A percentile compares a stretch with the other conserved stretches of the same genome.
Evolutionary conservation across 2,113 vertebrate species (phyloP).

Genomic region (Orientallactaga bullata): DNA sequence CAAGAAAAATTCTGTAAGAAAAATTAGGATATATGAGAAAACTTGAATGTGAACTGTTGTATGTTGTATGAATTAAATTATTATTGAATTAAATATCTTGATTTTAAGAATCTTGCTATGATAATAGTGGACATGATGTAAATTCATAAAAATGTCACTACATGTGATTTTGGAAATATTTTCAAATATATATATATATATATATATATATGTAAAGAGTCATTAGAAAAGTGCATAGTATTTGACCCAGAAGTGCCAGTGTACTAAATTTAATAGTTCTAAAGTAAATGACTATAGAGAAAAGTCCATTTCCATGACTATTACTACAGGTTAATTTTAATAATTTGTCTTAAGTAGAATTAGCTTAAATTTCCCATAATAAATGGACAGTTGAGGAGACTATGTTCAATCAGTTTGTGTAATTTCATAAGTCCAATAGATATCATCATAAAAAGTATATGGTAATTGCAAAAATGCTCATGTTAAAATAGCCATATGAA

Average conservation of each 20-base stretch:
- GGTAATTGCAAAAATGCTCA: background rate
- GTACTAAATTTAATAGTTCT: constrained; percentile 19
- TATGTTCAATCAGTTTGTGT: background rate
- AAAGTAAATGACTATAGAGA: constrained; percentile 23
- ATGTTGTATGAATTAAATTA: background rate
- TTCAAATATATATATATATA: background rate
- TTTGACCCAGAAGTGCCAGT: constrained; percentile 46
- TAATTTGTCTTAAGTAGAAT: constrained; percentile 30
- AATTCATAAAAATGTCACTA: background rate
- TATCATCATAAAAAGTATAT: constrained; percentile 18
- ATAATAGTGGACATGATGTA: background rate
- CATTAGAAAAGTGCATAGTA: background rate
- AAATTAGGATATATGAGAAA: background rate
- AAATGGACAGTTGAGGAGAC: constrained; percentile 4
- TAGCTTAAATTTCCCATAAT: background rate
- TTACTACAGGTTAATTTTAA: constrained; percentile 53
- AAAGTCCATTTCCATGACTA: background rate
- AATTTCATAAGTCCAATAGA: background rate
- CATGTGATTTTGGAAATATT: constrained; percentile 16
- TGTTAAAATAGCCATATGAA: constrained; percentile 29
- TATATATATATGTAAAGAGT: background rate
- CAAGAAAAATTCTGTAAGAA: background rate
- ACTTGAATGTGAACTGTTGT: background rate
- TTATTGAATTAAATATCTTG: background rate
- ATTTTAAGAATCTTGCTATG: background rate